phyloP scores from a whole-genome alignment of 2,113 vertebrate species.

The Pyxicephalus adspersus region DNA sequence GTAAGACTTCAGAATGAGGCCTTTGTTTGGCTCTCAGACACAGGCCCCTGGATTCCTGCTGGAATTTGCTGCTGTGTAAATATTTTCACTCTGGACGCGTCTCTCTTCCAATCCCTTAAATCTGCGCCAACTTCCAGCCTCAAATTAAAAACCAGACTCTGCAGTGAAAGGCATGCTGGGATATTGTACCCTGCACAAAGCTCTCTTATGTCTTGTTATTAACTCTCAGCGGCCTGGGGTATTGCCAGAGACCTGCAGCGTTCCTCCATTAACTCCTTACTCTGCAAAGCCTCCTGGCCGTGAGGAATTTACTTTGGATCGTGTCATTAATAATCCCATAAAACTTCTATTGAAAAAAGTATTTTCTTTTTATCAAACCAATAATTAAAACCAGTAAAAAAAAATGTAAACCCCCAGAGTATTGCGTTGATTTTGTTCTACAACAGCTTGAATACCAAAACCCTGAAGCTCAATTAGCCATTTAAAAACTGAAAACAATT shows the following conservation, averaged over 20 bases:
- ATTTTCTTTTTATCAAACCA: too few relatives aligned
- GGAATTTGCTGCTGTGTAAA: slow-evolving; percentile 58
- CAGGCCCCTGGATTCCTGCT: slow-evolving; percentile 53
- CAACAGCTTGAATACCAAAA: not conserved
- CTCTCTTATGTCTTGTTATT: slow-evolving; percentile 55
- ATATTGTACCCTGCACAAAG: slow-evolving; percentile 54
- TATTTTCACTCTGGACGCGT: slow-evolving; percentile 57
- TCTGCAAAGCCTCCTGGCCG: not conserved
- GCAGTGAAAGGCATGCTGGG: slow-evolving; percentile 52
- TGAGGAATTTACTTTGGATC: not conserved
- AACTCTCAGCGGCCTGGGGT: slow-evolving; percentile 53
- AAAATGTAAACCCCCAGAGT: too few relatives aligned
- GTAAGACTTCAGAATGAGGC: slow-evolving; percentile 45
- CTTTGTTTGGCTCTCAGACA: slow-evolving; percentile 54
- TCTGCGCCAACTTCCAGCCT: slow-evolving; percentile 55
- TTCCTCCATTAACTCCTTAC: slow-evolving; percentile 3
- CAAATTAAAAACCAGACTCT: slow-evolving; percentile 56
- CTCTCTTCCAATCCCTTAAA: slow-evolving; percentile 55
- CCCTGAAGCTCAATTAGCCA: not conserved
- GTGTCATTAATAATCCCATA: not conserved
- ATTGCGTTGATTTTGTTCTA: too few relatives aligned
- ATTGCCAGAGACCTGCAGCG: slow-evolving; percentile 19
- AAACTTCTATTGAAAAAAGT: too few relatives aligned
- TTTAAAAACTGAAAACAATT: not conserved
- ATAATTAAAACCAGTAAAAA: too few relatives aligned